Evolutionary conservation across 2,888 invertebrate species (phyloP), one percentile per base, ranked within the genome.

Genomic region (Oscheius sp.): DNA sequence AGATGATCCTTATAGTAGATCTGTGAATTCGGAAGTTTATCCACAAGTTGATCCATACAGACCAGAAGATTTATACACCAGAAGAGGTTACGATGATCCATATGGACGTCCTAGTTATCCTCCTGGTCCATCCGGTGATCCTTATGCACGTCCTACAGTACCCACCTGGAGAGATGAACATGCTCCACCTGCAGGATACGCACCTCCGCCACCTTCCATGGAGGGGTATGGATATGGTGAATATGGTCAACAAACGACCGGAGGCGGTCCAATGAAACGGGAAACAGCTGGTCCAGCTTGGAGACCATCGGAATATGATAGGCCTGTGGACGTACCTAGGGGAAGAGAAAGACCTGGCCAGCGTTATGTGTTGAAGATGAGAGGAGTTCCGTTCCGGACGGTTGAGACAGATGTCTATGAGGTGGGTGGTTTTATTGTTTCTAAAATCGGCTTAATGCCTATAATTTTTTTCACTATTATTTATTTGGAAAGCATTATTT

Each of bases 381-480:
- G 77, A 44, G 77, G 77, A 47, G 68, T 77, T 0, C 77, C 77
- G n/a, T 77, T 75, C 72, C 50, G 75, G 61, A 72, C 77, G 24
- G 71, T 66, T 14, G 75, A 75, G 65, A 49, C 61, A 3, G 77
- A 77, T 30, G 72, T 77, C 33, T 71, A 70, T 32, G 72, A 73
- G n/a, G 73, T 73, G 41, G 51, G 68, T 67, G n/a, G n/a, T n/a
- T n/a, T n/a, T n/a, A n/a, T n/a, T 63, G 20, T n/a, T n/a, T n/a
- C n/a, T n/a, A n/a, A n/a, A n/a, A n/a, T n/a, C n/a, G n/a, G n/a
- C n/a, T n/a, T n/a, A n/a, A n/a, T n/a, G n/a, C n/a, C n/a, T 14
- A 14, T 36, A 36, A 12, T 36, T 36, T 36, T 9, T 36, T 12
- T 36, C 9, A 36, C 38, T 14, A 14, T 9, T 14, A 12, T 14